phyloP scores from a whole-genome alignment of 2,888 invertebrate genomes.

The Ichneumoninae sp. region DNA sequence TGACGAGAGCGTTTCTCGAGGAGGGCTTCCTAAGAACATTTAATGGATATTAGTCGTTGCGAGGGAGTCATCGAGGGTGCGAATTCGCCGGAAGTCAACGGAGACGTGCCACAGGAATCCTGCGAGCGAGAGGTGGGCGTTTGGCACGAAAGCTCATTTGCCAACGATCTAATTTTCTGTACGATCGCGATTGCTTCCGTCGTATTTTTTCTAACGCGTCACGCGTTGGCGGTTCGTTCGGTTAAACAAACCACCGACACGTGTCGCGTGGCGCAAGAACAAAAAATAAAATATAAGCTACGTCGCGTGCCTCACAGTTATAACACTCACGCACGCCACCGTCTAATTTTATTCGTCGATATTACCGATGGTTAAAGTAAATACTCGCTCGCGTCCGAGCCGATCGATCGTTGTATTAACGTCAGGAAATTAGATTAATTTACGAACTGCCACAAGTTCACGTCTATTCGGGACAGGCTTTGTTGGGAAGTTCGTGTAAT shows the following conservation, averaged over 20 bases:
- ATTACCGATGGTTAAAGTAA: neutral
- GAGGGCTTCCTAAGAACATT: neutral
- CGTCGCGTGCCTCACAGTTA: neutral
- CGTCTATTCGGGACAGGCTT: too few species aligned
- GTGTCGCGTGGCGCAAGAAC: neutral
- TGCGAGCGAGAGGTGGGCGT: neutral
- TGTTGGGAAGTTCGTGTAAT: too few species aligned
- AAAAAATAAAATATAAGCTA: neutral
- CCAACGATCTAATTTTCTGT: neutral
- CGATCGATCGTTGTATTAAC: neutral
- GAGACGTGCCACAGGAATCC: neutral
- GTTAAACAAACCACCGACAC: slow-evolving; percentile 7
- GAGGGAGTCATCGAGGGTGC: slow-evolving; percentile 4
- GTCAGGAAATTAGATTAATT: neutral
- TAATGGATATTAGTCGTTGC: slow-evolving; percentile 18
- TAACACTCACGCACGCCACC: neutral
- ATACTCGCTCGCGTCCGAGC: neutral
- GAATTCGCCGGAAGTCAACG: slow-evolving; percentile 19
- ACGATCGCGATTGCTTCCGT: neutral
- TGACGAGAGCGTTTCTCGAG: neutral
- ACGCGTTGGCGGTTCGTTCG: neutral
- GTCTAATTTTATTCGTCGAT: neutral
- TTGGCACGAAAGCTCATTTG: neutral
- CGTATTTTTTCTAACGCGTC: neutral
- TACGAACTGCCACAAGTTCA: too few species aligned